A percentile compares a stretch with the other conserved stretches of the same genome.
phyloP scores from a whole-genome alignment of 2,888 invertebrate genomes.

The Globia sparganii region DNA sequence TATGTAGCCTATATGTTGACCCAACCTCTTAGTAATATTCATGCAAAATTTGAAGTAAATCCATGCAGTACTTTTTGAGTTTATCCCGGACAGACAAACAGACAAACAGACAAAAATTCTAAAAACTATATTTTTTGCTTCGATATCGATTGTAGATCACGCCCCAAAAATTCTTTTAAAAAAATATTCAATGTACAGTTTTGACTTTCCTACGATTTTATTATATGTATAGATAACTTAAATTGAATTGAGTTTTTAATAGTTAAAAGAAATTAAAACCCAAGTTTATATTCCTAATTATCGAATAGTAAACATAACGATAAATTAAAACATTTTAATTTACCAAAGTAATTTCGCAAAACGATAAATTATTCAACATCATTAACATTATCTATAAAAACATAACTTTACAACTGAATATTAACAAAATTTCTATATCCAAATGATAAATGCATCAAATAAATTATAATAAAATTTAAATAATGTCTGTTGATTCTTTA shows the following conservation, averaged over 20 bases:
- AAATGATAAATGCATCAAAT: slow-evolving; percentile 64
- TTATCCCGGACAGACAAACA: too few species aligned
- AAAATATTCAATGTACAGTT: too few species aligned
- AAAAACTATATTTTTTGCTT: too few species aligned
- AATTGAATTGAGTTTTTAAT: background rate
- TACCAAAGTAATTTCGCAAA: slow-evolving; percentile 44
- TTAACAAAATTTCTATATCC: slow-evolving; percentile 57
- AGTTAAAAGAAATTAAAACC: background rate
- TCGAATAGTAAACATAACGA: slow-evolving; percentile 6
- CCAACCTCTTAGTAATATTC: too few species aligned
- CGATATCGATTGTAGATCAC: too few species aligned
- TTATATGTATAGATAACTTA: too few species aligned
- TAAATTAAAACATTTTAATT: slow-evolving; percentile 50
- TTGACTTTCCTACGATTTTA: too few species aligned
- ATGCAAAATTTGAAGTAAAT: too few species aligned
- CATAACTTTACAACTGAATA: slow-evolving; percentile 47
- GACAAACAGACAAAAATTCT: too few species aligned
- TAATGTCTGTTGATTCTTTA: slow-evolving; percentile 68
- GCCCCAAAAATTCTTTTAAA: too few species aligned
- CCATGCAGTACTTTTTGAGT: too few species aligned
- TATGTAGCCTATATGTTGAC: too few species aligned
- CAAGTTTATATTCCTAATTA: slow-evolving; percentile 8
- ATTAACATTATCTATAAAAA: slow-evolving; percentile 55
- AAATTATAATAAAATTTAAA: slow-evolving; percentile 68
- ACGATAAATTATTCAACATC: slow-evolving; percentile 55